Conservation (phyloP, 2,113 vertebrate genomes). For the Aptenodytes patagonicus region DNA sequence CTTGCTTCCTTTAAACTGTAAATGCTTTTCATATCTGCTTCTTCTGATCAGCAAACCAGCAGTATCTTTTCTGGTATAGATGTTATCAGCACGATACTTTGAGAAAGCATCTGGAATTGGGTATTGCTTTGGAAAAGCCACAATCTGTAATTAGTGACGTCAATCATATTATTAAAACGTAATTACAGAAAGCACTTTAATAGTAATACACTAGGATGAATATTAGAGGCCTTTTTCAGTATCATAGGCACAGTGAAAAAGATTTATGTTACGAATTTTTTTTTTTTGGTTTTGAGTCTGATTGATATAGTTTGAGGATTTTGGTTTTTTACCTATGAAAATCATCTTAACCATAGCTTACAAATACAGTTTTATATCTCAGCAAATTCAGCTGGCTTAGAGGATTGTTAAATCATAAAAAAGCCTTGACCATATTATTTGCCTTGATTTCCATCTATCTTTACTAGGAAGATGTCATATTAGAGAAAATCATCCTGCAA, state of each 20-base stretch:
- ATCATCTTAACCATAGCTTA: background rate
- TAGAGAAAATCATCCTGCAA: conserved; percentile 24
- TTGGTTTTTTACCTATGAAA: background rate
- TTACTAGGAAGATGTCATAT: background rate
- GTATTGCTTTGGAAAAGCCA: background rate
- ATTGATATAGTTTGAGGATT: background rate
- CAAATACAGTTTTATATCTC: background rate
- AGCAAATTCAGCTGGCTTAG: background rate
- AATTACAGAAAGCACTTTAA: conserved; percentile 19
- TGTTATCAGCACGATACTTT: background rate
- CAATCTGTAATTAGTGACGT: conserved; percentile 2
- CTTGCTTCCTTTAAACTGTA: background rate
- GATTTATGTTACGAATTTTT: background rate
- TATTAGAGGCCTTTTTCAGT: background rate
- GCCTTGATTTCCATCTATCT: background rate
- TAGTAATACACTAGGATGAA: background rate
- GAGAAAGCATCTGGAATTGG: background rate
- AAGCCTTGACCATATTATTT: background rate
- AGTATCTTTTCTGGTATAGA: background rate
- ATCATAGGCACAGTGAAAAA: background rate
- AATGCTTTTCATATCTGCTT: background rate
- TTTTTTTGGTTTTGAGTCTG: background rate
- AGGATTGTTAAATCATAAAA: background rate
- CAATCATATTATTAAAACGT: background rate
- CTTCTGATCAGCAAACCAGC: background rate